phyloP scores from a whole-genome alignment of 2,113 vertebrate genomes.

The Rhea pennata region DNA sequence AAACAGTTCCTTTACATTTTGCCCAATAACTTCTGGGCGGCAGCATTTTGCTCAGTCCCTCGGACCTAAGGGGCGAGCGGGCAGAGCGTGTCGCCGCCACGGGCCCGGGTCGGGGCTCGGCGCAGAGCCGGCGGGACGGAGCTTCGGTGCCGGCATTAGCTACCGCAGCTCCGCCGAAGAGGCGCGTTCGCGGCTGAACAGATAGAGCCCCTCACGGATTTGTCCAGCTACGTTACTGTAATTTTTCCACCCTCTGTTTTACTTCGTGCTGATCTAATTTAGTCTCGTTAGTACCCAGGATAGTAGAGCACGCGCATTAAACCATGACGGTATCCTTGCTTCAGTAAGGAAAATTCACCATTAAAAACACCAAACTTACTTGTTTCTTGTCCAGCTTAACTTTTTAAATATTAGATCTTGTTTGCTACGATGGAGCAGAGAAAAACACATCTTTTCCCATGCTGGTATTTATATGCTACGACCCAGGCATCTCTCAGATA shows the following conservation, averaged over 20 bases:
- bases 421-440: neutral
- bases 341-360: neutral
- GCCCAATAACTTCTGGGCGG: neutral
- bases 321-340: neutral
- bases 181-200: neutral
- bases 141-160: neutral
- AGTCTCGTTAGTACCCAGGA: neutral
- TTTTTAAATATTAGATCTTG: neutral
- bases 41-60: neutral
- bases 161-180: neutral
- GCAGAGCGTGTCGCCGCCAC: neutral
- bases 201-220: neutral
- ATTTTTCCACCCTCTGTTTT: constrained; percentile 1
- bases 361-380: neutral
- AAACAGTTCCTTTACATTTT: neutral
- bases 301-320: neutral
- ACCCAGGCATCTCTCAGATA: neutral
- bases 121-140: neutral
- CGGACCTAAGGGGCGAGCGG: fast-evolving
- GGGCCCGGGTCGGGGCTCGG: neutral
- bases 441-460: neutral
- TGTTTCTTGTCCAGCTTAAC: neutral
- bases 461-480: neutral
- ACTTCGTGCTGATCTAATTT: neutral
- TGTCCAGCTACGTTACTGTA: neutral